Base-by-base conservation (phyloP, 1,140 invertebrate genomes). In the Atta colombica region DNA sequence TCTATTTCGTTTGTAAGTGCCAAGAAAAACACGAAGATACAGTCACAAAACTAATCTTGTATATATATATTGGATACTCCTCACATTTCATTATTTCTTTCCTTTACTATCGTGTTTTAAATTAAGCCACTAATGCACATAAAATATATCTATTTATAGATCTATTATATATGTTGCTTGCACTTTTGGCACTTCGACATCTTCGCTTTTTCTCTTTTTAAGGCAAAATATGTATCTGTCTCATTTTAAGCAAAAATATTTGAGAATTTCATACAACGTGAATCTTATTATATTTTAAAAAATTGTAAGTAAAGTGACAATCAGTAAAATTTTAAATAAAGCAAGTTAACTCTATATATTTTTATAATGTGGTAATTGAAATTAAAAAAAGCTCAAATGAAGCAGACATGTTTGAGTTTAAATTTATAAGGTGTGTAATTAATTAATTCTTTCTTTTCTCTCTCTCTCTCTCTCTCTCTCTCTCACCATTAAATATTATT, bases 1-100 rank as follows among this genome's bases (percentile, higher is more conserved):
- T 55, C 21, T 65, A 28, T 68, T 31, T 68, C 12, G 16, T 81
- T 81, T 8, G 49, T 58, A 81, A 45, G 69, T 68, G 51, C 21
- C 21, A 25, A 69, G 28, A 21, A 81, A 39, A 31, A n/a, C 28
- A 35, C 28, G 16, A 16, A 78, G 5, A 78, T 49, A 16, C n/a
- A 63, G 2, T 31, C 61, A 65, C 61, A 28, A 65, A 65, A 10
- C 25, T 14, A 31, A 51, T 55, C 18, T 31, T 72, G 25, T 31
- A 71, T n/a, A 71, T 66, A 45, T 66, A 45, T 69, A 7, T 49
- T 25, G 1, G 21, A 21, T 49, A 16, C 21, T 51, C 1, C 14
- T 63, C 14, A 61, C 14, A 39, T 72, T 49, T 71, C 14, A 18
- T 71, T 71, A 53, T 72, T 72, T n/a, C 8, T 53, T 51, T 72